These are phyloP conservation scores for Zygaena filipendulae DNA, from an alignment of 2,888 invertebrate genomes.

Conservation along the genomic window DNA sequence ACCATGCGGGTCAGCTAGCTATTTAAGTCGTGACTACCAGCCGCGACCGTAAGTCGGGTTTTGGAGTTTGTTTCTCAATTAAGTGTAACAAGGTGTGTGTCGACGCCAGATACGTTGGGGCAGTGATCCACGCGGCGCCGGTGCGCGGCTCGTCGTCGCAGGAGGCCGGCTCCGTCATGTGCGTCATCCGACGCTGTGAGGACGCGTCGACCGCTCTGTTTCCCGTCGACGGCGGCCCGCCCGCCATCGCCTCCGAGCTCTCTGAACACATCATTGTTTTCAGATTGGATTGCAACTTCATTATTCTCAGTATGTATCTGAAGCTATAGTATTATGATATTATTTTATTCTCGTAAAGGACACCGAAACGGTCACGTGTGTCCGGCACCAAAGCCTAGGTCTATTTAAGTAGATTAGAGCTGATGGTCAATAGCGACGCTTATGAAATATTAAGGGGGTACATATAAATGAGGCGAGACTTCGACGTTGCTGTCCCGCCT, in stretches of 20 bases:
- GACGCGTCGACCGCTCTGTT: conserved; percentile 69
- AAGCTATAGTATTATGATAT: not conserved
- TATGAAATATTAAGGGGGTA: too few relatives aligned
- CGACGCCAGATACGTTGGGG: conserved; percentile 79
- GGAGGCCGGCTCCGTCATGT: conserved; percentile 71
- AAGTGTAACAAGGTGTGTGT: too few relatives aligned
- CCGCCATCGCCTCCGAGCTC: conserved; percentile 73
- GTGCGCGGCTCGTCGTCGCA: conserved; percentile 69
- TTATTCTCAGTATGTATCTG: conserved; percentile 74
- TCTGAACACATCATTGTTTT: conserved; percentile 93
- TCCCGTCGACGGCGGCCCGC: conserved; percentile 62
- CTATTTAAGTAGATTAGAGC: too few relatives aligned
- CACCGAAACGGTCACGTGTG: too few relatives aligned
- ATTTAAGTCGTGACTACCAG: too few relatives aligned
- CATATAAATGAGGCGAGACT: too few relatives aligned
- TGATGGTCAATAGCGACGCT: too few relatives aligned
- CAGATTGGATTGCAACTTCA: conserved; percentile 87
- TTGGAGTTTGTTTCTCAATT: too few relatives aligned
- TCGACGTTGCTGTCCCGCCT: too few relatives aligned
- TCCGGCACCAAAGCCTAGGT: too few relatives aligned
- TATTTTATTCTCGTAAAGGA: not conserved
- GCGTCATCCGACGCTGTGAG: conserved; percentile 70
- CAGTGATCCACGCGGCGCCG: conserved; percentile 73
- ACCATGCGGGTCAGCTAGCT: too few relatives aligned
- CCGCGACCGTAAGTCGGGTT: too few relatives aligned